Conservation (phyloP, 92 coral and sea anemone species). For the Metridium senile region DNA sequence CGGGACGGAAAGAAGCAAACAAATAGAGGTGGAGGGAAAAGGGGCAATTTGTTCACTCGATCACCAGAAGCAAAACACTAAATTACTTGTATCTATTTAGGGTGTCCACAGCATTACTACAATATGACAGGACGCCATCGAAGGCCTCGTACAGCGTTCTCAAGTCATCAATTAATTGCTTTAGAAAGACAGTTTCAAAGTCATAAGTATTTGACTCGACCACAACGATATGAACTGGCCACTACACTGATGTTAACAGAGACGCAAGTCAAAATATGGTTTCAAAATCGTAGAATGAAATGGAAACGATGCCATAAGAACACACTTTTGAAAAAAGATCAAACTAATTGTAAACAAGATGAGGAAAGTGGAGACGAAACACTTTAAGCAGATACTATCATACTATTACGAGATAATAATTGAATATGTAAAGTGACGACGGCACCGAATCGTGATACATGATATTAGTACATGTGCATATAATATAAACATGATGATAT, state of each 20-base stretch:
- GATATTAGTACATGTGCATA: no score
- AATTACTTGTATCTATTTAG: no score
- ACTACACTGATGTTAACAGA: conserved; percentile 85
- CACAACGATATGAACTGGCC: conserved; percentile 87
- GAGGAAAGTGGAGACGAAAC: conserved; percentile 5
- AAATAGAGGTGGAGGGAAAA: no score
- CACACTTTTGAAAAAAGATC: conserved; percentile 34
- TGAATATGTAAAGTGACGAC: no score
- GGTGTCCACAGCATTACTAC: conserved; percentile 60
- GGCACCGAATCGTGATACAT: no score
- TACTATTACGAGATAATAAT: no score
- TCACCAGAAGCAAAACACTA: no score
- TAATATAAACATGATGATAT: no score
- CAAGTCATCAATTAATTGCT: conserved; percentile 83
- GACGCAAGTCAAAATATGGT: conserved; percentile 91
- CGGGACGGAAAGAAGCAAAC: no score
- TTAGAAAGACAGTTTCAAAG: conserved; percentile 84
- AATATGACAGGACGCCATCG: conserved; percentile 76
- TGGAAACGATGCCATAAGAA: conserved; percentile 84
- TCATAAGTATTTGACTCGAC: conserved; percentile 82
- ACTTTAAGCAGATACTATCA: not conserved
- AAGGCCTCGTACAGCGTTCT: conserved; percentile 88
- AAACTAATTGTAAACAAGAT: conserved; percentile 20
- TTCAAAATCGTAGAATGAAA: conserved; percentile 90
- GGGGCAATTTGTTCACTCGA: no score